These are phyloP conservation scores for Porites divaricata DNA, from an alignment of 92 coral and sea anemone genomes.

Conservation along the genomic window DNA sequence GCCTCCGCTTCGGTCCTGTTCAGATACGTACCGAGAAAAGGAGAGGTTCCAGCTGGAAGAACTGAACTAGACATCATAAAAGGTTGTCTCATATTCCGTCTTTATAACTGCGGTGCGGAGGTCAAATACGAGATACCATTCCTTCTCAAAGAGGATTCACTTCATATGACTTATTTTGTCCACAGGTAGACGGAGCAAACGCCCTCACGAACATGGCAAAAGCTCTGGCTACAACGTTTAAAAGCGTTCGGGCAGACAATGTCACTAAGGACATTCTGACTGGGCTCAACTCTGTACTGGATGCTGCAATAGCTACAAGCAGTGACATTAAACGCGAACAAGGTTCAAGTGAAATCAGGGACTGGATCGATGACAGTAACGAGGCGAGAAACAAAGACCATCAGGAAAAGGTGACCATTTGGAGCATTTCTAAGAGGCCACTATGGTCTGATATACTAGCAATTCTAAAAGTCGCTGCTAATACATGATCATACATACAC, in stretches of 20 bases:
- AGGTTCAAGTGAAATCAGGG: constrained; percentile 33
- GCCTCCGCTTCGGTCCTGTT: too few relatives aligned
- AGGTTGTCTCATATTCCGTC: too few relatives aligned
- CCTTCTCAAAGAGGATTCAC: neutral
- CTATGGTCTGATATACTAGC: too few relatives aligned
- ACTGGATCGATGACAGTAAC: constrained; percentile 75
- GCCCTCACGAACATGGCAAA: constrained; percentile 60
- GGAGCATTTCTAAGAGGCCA: neutral
- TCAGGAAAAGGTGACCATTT: constrained; percentile 46
- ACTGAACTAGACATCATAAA: too few relatives aligned
- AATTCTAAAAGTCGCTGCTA: too few relatives aligned
- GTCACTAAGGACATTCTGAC: constrained; percentile 51
- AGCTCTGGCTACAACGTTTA: constrained; percentile 48
- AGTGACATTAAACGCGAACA: constrained; percentile 37
- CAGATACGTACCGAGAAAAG: too few relatives aligned
- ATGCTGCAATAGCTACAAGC: constrained; percentile 55
- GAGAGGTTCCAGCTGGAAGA: too few relatives aligned
- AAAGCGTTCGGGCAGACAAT: constrained; percentile 37
- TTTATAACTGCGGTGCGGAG: neutral
- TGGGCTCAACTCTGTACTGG: constrained; percentile 62
- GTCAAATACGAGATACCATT: neutral
- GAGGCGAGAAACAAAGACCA: constrained; percentile 49
- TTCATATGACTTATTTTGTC: neutral
- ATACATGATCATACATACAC: too few relatives aligned
- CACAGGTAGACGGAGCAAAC: constrained; percentile 64